phyloP scores from a whole-genome alignment of 2,113 vertebrate genomes.

The Vidua chalybeata region DNA sequence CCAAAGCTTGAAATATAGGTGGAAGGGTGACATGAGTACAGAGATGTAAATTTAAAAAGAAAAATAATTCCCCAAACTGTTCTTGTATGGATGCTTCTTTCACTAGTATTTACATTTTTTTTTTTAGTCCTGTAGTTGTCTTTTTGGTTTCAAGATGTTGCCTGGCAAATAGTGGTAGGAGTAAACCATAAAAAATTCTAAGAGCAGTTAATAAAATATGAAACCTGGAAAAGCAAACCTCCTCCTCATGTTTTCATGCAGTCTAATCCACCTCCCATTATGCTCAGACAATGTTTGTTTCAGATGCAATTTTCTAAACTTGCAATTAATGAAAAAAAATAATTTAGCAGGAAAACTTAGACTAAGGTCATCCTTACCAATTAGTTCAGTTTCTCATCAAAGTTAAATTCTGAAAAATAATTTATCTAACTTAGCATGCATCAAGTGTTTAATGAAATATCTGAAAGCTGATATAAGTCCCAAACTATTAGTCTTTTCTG shows the following conservation, averaged over 20 bases:
- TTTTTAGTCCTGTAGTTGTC: neutral
- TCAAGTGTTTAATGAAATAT: neutral
- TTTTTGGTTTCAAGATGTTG: neutral
- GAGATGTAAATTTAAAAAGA: neutral
- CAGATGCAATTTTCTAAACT: neutral
- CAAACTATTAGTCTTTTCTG: neutral
- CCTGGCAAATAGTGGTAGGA: neutral
- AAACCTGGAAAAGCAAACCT: neutral
- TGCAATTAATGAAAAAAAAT: neutral
- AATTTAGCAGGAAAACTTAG: neutral
- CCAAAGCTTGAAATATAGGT: neutral
- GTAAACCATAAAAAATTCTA: neutral
- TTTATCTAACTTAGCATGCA: neutral
- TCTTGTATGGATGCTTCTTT: neutral
- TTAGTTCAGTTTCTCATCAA: neutral
- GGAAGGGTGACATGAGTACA: neutral
- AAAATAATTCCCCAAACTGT: neutral
- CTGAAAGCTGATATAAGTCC: neutral
- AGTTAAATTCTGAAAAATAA: neutral
- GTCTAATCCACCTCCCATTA: neutral
- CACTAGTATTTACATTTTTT: neutral
- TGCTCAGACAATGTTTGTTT: neutral
- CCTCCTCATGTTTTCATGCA: neutral
- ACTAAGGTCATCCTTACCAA: neutral
- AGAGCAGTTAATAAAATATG: neutral